Base-by-base conservation (phyloP, 2,797 vertebrate genomes). In the Anguilla marmorata region DNA sequence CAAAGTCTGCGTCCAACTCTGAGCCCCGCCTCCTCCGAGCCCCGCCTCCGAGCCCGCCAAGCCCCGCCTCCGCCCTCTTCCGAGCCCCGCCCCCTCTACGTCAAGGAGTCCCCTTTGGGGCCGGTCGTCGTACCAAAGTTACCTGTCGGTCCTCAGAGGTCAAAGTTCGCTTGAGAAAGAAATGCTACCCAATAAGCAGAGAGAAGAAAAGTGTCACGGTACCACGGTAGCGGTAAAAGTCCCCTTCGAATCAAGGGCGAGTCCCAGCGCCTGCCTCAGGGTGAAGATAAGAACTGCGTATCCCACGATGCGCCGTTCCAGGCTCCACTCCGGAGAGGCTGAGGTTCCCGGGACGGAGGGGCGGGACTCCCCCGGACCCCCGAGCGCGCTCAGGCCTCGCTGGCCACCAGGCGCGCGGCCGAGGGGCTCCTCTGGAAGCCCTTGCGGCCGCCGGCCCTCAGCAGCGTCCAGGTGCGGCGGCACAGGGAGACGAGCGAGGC, bases 31-130 rank as follows among this genome's bases (percentile, higher is more conserved):
- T 6, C 21, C 56, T 2, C 56, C 56, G 11, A 58, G 2, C 14
- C 56, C 11, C 92, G 93, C 91, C 54, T 56, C 12, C 14, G 54
- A 56, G 2, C 86, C n/a, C 11, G 48, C 14, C 33, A 12, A 54
- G 24, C 30, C 9, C 33, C 30, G 33, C 80, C 56, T 63, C 14
- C 54, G 2, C 54, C 11, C 54, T 12, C 54, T 14, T 12, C 12
- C 54, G 1, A 52, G 16, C 16, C 58, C 3, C 63, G 0, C 21
- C 3, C 24, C 21, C 63, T n/a, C 69, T 74, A 74, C 69, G 12
- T 74, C 69, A 74, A 27, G 5, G 14, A 56, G 54, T 56, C n/a
- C 2, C 37, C 37, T 37, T 37, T 37, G 37, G 37, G 37, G 8
- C 27, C 2, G 0, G 27, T 33, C 2, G n/a, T 12, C 69, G 2